phyloP scores from a whole-genome alignment of 2,888 invertebrate genomes.

The Drosophila parthenogenetica region DNA sequence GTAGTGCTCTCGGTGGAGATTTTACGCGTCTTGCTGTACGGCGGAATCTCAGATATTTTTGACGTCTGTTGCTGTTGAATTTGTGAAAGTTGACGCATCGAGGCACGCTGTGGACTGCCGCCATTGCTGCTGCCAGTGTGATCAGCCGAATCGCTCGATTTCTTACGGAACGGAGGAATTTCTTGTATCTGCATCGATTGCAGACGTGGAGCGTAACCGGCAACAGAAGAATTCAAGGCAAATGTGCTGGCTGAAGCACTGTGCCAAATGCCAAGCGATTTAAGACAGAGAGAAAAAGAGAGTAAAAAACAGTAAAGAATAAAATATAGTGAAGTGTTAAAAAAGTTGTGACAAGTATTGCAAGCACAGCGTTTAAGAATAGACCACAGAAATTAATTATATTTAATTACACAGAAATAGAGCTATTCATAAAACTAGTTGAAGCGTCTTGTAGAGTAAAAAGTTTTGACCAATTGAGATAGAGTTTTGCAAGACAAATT shows the following conservation, averaged over 20 bases:
- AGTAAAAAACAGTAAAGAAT: background rate
- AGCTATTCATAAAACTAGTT: background rate
- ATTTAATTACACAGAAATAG: background rate
- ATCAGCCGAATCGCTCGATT: slow-evolving; percentile 83
- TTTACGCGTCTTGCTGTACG: slow-evolving; percentile 86
- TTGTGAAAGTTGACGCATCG: slow-evolving; percentile 63
- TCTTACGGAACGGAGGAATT: slow-evolving; percentile 85
- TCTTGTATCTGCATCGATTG: slow-evolving; percentile 85
- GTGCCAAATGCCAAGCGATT: slow-evolving; percentile 48
- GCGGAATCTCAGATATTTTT: slow-evolving; percentile 86
- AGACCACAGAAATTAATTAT: background rate
- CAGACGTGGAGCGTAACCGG: slow-evolving; percentile 47
- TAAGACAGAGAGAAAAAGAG: slow-evolving; percentile 32
- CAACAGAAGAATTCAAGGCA: slow-evolving; percentile 76
- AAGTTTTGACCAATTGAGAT: slow-evolving; percentile 41
- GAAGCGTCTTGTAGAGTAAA: slow-evolving; percentile 45
- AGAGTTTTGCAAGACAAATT: slow-evolving; percentile 45
- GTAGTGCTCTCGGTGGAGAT: slow-evolving; percentile 86
- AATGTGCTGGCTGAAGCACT: slow-evolving; percentile 83
- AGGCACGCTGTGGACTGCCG: slow-evolving; percentile 82
- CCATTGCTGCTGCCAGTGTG: slow-evolving; percentile 81
- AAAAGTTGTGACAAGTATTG: slow-evolving; percentile 14
- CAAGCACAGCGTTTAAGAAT: slow-evolving; percentile 15
- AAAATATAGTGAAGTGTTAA: slow-evolving; percentile 10
- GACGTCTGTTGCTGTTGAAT: slow-evolving; percentile 45